phyloP scores from a whole-genome alignment of 2,113 vertebrate species.

The Malurus elegans region DNA sequence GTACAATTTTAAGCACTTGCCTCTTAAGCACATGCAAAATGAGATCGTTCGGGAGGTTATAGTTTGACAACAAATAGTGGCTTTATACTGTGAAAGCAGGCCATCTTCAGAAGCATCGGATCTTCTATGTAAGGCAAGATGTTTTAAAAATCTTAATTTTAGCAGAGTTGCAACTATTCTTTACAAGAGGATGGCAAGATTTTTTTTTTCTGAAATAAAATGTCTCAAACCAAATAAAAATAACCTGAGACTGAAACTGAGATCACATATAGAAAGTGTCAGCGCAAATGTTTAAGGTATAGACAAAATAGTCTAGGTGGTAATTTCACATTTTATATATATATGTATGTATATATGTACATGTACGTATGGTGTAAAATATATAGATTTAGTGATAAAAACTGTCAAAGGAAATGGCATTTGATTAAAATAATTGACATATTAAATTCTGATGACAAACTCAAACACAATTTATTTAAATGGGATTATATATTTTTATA shows the following conservation, averaged over 20 bases:
- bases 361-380: background rate
- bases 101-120: background rate
- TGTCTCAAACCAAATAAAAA: background rate
- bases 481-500: background rate
- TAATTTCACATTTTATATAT: background rate
- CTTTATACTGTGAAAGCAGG: background rate
- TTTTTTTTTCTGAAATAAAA: background rate
- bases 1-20: background rate
- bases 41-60: background rate
- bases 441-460: background rate
- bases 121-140: background rate
- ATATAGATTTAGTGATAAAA: background rate
- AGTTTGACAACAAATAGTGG: background rate
- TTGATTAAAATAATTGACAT: background rate
- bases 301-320: background rate
- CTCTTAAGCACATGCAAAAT: background rate
- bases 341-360: fast-evolving
- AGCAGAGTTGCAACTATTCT: background rate
- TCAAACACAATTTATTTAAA: background rate
- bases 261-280: background rate
- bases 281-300: background rate
- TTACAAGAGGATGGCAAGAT: background rate
- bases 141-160: background rate
- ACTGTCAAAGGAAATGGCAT: background rate
- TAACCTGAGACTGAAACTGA: background rate